These are phyloP conservation scores for Amazona guildingii DNA, from an alignment of 2,113 vertebrate genomes.

Conservation along the genomic window DNA sequence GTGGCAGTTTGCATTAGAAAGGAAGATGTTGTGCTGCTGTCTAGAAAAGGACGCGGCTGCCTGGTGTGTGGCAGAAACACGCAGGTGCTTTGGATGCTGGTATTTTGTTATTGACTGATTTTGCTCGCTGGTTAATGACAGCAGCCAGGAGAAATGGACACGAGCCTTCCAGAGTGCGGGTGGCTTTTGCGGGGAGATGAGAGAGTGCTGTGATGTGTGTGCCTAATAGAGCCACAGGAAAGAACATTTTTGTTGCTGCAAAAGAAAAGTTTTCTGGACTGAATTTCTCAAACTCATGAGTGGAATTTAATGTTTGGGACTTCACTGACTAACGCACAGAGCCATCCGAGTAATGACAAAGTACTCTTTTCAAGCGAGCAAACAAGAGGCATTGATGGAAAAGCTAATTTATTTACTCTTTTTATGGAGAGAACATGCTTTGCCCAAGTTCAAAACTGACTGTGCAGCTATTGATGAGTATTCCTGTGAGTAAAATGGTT, in stretches of 20 bases:
- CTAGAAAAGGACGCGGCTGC: not conserved
- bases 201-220: not conserved
- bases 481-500: not conserved
- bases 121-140: not conserved
- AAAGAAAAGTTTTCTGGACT: not conserved
- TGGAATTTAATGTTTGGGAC: not conserved
- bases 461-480: conserved; percentile 4
- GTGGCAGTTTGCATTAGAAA: conserved; percentile 53
- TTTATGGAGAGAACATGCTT: not conserved
- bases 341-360: conserved; percentile 7
- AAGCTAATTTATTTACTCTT: conserved; percentile 47
- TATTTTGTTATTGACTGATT: not conserved
- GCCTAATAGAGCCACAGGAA: not conserved
- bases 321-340: conserved; percentile 22
- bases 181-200: not conserved
- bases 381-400: conserved; percentile 23
- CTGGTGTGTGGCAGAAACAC: not conserved
- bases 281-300: not conserved
- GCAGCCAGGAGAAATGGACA: not conserved
- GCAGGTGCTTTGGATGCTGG: conserved; percentile 43
- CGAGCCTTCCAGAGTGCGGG: rapidly evolving
- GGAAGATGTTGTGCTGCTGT: conserved; percentile 22
- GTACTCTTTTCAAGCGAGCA: conserved; percentile 1
- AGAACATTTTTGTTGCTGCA: not conserved
- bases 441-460: not conserved